Conservation (phyloP, 2,113 vertebrate species). For the Percopsis transmontana region DNA sequence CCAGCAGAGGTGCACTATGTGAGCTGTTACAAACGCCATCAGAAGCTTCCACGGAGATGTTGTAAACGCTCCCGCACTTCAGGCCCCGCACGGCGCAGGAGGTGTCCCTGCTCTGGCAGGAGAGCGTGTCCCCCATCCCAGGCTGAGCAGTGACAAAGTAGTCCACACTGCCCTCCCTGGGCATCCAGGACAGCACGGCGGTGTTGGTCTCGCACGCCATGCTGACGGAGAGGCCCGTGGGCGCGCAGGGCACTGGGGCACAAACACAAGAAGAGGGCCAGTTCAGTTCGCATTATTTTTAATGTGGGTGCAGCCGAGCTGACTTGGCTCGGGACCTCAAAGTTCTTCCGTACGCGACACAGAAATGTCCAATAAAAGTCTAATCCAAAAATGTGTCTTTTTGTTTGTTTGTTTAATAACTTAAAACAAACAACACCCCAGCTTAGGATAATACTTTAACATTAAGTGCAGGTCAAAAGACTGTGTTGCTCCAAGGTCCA, state of each 20-base stretch:
- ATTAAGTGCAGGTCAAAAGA: no score
- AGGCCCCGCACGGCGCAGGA: slow-evolving; percentile 68
- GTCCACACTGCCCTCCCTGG: slow-evolving; percentile 45
- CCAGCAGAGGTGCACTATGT: slow-evolving; percentile 36
- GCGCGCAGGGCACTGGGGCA: slow-evolving; percentile 74
- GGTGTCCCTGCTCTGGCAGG: slow-evolving; percentile 49
- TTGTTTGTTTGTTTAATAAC: no score
- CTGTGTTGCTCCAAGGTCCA: no score
- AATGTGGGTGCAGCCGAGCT: background rate
- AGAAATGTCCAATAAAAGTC: no score
- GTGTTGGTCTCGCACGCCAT: slow-evolving; percentile 61
- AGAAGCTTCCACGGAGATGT: slow-evolving; percentile 70
- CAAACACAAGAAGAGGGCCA: background rate
- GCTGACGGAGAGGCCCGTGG: slow-evolving; percentile 54
- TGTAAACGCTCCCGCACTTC: slow-evolving; percentile 71
- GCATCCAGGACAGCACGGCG: slow-evolving; percentile 69
- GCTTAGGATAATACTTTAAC: no score
- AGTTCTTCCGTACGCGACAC: no score
- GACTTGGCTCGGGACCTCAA: no score
- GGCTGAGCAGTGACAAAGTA: slow-evolving; percentile 61
- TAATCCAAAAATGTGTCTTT: no score
- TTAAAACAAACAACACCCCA: no score
- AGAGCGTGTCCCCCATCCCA: slow-evolving; percentile 22
- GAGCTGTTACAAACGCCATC: slow-evolving; percentile 76
- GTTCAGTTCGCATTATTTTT: background rate